These are phyloP conservation scores for Clitarchus hookeri DNA, from an alignment of 2,888 invertebrate genomes.

Conservation along the genomic window DNA sequence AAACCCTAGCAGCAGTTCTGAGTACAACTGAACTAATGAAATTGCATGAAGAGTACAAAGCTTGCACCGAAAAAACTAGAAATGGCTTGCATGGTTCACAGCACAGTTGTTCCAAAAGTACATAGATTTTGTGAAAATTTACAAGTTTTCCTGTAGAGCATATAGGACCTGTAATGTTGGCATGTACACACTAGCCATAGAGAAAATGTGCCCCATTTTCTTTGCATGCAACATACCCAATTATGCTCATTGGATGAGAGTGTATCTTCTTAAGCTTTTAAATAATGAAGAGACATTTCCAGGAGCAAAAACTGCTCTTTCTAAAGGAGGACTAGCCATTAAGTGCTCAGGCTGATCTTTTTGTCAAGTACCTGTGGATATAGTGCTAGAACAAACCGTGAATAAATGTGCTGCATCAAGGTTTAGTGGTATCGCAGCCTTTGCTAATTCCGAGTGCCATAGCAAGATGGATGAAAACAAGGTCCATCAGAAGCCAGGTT, in stretches of 20 bases:
- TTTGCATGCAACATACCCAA: no score
- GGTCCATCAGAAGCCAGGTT: not conserved
- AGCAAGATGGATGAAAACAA: not conserved
- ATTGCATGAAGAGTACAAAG: conserved; percentile 19
- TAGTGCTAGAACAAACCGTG: not conserved
- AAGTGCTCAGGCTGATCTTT: not conserved
- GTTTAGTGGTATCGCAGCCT: not conserved
- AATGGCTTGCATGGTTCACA: conserved; percentile 11
- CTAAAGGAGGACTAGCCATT: not conserved
- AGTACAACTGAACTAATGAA: not conserved
- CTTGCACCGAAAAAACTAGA: not conserved
- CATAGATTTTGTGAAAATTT: no score
- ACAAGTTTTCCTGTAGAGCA: no score
- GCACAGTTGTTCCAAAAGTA: not conserved
- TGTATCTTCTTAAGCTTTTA: not conserved
- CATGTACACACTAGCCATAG: no score
- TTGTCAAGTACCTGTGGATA: not conserved
- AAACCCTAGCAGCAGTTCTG: no score
- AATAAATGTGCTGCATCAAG: not conserved
- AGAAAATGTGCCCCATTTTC: no score
- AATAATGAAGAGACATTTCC: not conserved
- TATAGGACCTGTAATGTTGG: no score
- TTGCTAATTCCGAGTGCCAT: not conserved
- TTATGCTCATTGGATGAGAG: conserved; percentile 19
- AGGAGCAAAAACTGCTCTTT: not conserved